Base-by-base conservation (phyloP, 2,797 vertebrate genomes). In the Euphonia xanthogaster region DNA sequence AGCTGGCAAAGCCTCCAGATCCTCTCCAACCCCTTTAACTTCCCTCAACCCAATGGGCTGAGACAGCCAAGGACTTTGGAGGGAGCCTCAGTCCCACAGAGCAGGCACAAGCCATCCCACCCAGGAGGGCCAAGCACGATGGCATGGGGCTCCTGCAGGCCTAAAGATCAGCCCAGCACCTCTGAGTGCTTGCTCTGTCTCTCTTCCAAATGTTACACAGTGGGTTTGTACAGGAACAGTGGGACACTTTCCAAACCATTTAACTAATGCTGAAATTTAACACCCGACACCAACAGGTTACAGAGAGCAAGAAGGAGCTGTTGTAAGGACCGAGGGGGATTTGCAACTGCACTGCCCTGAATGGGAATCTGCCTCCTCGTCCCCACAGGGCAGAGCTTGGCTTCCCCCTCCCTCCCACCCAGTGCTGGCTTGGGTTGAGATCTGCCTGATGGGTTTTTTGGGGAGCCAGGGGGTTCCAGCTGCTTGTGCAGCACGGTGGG, bases 221-320 rank as follows among this genome's bases (percentile, higher is more conserved):
- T 84, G 72, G 81, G 78, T 62, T 96, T 93, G 92, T 31, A 96
- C 72, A 94, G 76, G 61, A 91, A 91, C 94, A 91, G 90, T 68
- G 86, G 96, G 95, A 96, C 13, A 15, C 58, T 73, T 94, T 96
- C 95, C 96, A 96, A 97, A 88, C 76, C 82, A 80, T 94, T 96
- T 95, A 79, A 94, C 92, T 79, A 91, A 96, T 28, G 84, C 84
- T 92, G 96, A 97, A 96, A 97, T 86, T 81, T 76, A 96, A 97
- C 14, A 91, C 72, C 53, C 12, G 0, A 81, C 78, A 92, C 87
- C 81, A 93, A 93, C 91, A 91, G 86, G 94, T 95, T 92, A 92
- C 37, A 4, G 51, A 63, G 86, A 83, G 51, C 55, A 78, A 95
- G 93, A 94, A 86, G 70, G 83, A 92, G 73, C 70, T 19, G 11